Percentiles rank a stretch among this genome's conserved stretches.
These are phyloP conservation scores for Aythya baeri DNA, from an alignment of 2,113 vertebrate genomes.

Conservation along the genomic window DNA sequence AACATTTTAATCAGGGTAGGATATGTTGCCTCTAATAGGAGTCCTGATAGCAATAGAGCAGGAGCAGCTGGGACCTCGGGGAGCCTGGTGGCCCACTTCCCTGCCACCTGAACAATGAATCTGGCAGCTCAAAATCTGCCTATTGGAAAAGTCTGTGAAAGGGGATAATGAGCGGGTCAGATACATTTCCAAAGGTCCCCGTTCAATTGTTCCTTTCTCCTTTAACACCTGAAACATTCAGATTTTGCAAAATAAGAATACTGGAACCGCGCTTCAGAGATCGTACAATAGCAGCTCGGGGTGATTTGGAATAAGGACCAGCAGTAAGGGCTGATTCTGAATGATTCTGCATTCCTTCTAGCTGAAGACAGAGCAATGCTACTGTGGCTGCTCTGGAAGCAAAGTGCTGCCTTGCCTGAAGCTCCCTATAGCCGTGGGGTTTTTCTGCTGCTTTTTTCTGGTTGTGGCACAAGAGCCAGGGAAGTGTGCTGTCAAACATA, in stretches of 20 bases:
- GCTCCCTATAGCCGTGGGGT: neutral
- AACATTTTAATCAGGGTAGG: neutral
- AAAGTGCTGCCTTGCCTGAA: neutral
- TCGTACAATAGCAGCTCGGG: neutral
- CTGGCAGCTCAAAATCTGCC: conserved; percentile 7
- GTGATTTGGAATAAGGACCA: neutral
- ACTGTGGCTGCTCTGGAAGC: neutral
- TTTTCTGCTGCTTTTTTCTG: neutral
- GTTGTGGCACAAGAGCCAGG: neutral
- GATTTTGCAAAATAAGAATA: neutral
- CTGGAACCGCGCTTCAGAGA: neutral
- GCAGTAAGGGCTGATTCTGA: neutral
- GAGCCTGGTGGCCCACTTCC: neutral
- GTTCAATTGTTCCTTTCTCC: neutral
- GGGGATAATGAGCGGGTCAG: neutral
- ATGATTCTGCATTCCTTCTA: neutral
- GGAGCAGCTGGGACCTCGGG: neutral
- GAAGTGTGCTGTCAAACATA: neutral
- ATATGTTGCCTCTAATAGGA: neutral
- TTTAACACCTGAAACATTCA: neutral
- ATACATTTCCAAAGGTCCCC: neutral
- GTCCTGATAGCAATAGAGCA: neutral
- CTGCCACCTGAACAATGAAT: conserved; percentile 31
- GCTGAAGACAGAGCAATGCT: neutral
- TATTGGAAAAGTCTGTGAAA: neutral